These are phyloP conservation scores for Oxyruncus cristatus DNA, from an alignment of 2,113 vertebrate species.

Conservation along the genomic window DNA sequence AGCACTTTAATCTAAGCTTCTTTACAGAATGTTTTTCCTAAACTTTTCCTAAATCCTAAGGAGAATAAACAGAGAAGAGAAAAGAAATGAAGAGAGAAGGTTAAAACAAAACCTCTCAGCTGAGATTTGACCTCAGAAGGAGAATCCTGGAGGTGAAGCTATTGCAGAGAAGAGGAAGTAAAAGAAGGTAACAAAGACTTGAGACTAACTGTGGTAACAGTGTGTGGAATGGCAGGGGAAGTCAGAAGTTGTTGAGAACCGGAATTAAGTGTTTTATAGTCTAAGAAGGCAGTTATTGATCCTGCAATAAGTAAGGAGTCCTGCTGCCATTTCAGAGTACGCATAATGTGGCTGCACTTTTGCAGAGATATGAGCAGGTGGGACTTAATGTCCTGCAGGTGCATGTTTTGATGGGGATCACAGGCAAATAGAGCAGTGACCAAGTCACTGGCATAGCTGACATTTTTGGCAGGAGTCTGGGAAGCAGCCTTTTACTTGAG, in stretches of 20 bases:
- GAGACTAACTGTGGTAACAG: neutral
- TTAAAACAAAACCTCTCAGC: slow-evolving; percentile 5
- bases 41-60: slow-evolving; percentile 7
- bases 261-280: neutral
- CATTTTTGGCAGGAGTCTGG: fast-evolving
- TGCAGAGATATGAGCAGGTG: neutral
- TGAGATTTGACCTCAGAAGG: slow-evolving; percentile 17
- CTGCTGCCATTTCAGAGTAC: neutral
- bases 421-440: neutral
- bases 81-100: slow-evolving; percentile 51
- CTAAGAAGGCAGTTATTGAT: neutral
- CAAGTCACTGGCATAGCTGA: neutral
- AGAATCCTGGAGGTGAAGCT: neutral
- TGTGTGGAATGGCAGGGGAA: neutral
- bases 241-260: neutral
- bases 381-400: neutral
- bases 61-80: slow-evolving; percentile 40
- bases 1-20: neutral
- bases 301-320: neutral
- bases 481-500: neutral
- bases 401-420: neutral
- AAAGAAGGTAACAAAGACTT: neutral
- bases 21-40: slow-evolving; percentile 40
- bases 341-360: fast-evolving
- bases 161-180: slow-evolving; percentile 18